Evolutionary conservation across 2,113 vertebrate genomes (phyloP), one percentile per base, ranked within the genome.

Genomic region (Donacobius atricapilla): DNA sequence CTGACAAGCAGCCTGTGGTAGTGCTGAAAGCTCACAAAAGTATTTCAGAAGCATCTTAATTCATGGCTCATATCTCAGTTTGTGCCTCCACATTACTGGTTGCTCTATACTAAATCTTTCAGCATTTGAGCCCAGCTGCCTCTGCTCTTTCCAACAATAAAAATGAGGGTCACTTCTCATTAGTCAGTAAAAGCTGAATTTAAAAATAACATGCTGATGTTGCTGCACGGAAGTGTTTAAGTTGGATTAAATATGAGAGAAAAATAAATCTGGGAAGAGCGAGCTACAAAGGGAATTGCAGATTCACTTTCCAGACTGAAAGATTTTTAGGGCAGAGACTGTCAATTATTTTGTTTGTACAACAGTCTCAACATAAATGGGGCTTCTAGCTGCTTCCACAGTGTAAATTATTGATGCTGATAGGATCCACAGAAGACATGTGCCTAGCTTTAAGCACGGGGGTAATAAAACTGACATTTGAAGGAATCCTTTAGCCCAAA

Each of bases 321-420:
- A 96, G 90, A 95, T 95, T 93, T 96, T 96, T 94, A 94, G 85
- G 90, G 90, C 93, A 97, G 79, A 27, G 64, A 78, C 85, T 96
- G 94, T 97, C 96, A 94, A 88, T 96, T 95, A 93, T 89, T 96
- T 96, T 96, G 90, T 95, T 96, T 93, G 90, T 90, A 88, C 71
- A 95, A 90, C 75, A 90, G 5, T 86, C 60, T 90, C 44, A 87
- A 33, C 92, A 94, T 93, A 92, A 96, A 91, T 93, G 92, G 90
- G 48, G 68, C 90, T 68, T 92, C 94, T 90, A 78, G 85, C 85
- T 93, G 79, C 93, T 94, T 92, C 80, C 56, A 71, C 76, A 64
- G 7, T 2, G 11, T 95, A 89, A 97, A 96, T 95, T 94, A 96
- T 94, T 92, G 93, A 95, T 95, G 94, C 35, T 86, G 69, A 71